Conservation (phyloP, 1,140 invertebrate species). For the Camponotus vicinus region DNA sequence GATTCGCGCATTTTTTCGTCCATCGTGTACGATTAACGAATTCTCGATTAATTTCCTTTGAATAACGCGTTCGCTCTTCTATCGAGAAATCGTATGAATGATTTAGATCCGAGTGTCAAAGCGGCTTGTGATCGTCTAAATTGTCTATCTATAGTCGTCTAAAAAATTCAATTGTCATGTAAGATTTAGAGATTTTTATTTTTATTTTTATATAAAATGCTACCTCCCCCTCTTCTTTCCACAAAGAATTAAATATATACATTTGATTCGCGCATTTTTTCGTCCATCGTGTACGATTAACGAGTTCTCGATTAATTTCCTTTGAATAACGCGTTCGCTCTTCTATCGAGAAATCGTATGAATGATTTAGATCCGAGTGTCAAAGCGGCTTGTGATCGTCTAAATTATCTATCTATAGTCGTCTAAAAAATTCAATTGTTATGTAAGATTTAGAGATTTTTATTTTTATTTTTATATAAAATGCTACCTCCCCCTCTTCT, state of each 20-base stretch:
- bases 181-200: neutral
- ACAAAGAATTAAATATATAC: neutral
- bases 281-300: constrained; percentile 12
- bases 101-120: neutral
- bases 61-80: neutral
- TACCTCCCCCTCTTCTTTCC: neutral
- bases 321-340: neutral
- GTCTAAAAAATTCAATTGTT: neutral
- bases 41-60: neutral
- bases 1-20: too few species aligned
- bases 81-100: neutral
- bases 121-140: neutral
- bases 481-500: neutral
- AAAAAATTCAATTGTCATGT: neutral
- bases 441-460: neutral
- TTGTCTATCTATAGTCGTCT: neutral
- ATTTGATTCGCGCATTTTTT: neutral
- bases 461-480: neutral
- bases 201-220: neutral
- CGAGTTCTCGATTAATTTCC: neutral
- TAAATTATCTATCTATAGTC: neutral
- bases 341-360: neutral
- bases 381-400: neutral
- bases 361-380: neutral
- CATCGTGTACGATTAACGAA: constrained; percentile 11